phyloP scores from a whole-genome alignment of 2,888 invertebrate genomes.

The Seladonia tumulorum region DNA sequence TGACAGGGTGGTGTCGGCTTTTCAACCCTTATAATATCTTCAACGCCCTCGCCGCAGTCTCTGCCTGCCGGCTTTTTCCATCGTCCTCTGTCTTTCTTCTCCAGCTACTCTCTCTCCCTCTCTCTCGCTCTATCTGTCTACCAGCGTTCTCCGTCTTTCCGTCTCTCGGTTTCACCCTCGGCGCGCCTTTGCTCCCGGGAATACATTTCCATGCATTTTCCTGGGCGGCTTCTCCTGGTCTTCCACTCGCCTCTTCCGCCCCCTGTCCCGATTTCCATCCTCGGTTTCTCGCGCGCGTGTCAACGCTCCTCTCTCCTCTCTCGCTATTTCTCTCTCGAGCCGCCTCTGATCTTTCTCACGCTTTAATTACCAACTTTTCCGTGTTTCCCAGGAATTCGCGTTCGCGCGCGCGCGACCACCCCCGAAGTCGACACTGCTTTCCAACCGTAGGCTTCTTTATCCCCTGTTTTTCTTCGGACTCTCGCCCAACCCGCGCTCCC shows the following conservation, averaged over 20 bases:
- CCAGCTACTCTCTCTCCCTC: not conserved
- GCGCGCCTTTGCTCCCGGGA: constrained; percentile 73
- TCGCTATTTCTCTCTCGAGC: constrained; percentile 27
- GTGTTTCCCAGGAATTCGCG: constrained; percentile 77
- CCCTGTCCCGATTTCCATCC: constrained; percentile 52
- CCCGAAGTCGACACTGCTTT: constrained; percentile 61
- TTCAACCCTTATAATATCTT: constrained; percentile 83
- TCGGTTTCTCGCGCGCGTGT: constrained; percentile 36
- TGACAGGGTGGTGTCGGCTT: constrained; percentile 81
- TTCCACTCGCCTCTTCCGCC: constrained; percentile 48
- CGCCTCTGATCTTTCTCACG: constrained; percentile 56
- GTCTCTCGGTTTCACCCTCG: constrained; percentile 63
- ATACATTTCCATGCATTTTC: constrained; percentile 84
- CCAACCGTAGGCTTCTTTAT: constrained; percentile 34
- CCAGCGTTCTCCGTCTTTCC: constrained; percentile 12
- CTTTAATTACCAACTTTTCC: constrained; percentile 83
- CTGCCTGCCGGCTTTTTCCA: constrained; percentile 42
- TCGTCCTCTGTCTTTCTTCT: constrained; percentile 17
- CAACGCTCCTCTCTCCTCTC: constrained; percentile 33
- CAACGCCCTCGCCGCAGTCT: constrained; percentile 70
- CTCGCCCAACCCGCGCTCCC: constrained; percentile 1
- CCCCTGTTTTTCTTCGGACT: constrained; percentile 37
- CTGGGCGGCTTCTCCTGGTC: constrained; percentile 72
- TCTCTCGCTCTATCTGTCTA: constrained; percentile 13
- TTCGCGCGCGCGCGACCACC: constrained; percentile 70